Evolutionary conservation across 2,888 invertebrate species (phyloP).

Genomic region (Hydraecia micacea): DNA sequence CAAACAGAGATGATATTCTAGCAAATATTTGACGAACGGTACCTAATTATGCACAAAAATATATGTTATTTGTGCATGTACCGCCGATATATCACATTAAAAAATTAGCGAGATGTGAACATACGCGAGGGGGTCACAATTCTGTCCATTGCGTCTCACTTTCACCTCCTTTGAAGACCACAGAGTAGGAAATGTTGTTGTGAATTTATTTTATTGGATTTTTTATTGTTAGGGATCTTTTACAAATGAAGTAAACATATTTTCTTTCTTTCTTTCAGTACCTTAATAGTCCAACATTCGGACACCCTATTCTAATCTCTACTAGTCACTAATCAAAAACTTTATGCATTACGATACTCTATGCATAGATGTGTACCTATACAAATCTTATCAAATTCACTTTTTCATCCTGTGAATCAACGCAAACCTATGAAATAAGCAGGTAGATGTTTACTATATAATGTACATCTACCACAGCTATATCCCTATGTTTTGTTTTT

Average conservation of each 20-base stretch:
- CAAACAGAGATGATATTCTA: slow-evolving; percentile 15
- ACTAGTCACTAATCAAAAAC: too few species aligned
- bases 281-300: neutral
- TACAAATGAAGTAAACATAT: neutral
- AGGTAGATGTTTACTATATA: too few species aligned
- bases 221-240: neutral
- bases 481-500: too few species aligned
- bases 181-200: slow-evolving; percentile 18
- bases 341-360: too few species aligned
- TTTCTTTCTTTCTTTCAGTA: too few species aligned
- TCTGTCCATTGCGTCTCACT: slow-evolving; percentile 31
- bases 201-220: neutral
- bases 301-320: too few species aligned
- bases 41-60: slow-evolving; percentile 47
- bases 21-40: slow-evolving; percentile 55
- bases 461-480: too few species aligned
- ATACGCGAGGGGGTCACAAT: slow-evolving; percentile 6
- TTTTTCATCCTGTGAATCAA: neutral
- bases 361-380: too few species aligned
- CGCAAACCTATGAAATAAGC: too few species aligned
- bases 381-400: neutral
- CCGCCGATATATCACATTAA: slow-evolving; percentile 63
- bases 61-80: slow-evolving; percentile 34
- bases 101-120: slow-evolving; percentile 64
- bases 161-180: slow-evolving; percentile 37